Conservation (phyloP, 2,113 vertebrate genomes). For the Psittacula cyanocephala region DNA sequence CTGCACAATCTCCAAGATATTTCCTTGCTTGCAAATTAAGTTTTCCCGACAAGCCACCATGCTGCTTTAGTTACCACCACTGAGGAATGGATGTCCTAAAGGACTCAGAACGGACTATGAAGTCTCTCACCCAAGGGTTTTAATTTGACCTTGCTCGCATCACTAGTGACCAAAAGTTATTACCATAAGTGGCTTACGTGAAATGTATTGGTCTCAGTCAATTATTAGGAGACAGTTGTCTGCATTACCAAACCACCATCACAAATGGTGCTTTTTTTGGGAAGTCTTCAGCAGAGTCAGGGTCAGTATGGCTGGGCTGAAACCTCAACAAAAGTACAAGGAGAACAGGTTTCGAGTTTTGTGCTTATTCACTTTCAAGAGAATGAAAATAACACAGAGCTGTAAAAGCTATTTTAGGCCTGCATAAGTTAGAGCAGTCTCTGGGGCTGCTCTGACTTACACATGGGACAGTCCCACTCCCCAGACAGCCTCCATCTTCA, state of each 20-base stretch:
- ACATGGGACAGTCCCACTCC: neutral
- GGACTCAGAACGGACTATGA: neutral
- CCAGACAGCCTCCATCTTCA: neutral
- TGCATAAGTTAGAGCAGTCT: neutral
- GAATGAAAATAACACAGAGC: neutral
- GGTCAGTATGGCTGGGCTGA: neutral
- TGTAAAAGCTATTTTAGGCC: neutral
- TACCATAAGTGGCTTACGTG: constrained; percentile 35
- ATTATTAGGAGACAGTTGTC: constrained; percentile 62
- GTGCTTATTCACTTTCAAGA: constrained; percentile 3
- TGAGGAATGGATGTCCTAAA: neutral
- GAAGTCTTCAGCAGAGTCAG: constrained; percentile 10
- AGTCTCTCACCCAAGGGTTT: constrained; percentile 20
- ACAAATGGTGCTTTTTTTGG: constrained; percentile 53
- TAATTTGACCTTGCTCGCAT: constrained; percentile 40
- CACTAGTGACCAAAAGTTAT: constrained; percentile 49
- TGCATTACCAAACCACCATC: constrained; percentile 53
- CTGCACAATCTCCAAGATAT: neutral
- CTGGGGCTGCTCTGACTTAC: neutral
- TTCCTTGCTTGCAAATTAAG: constrained; percentile 25
- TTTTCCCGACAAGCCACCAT: neutral
- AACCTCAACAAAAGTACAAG: constrained; percentile 34
- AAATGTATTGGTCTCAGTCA: constrained; percentile 61
- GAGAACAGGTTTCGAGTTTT: neutral
- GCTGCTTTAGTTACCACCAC: neutral